These are phyloP conservation scores for Lepidocolaptes lacrymiger DNA, from an alignment of 2,797 vertebrate species.

Conservation along the genomic window DNA sequence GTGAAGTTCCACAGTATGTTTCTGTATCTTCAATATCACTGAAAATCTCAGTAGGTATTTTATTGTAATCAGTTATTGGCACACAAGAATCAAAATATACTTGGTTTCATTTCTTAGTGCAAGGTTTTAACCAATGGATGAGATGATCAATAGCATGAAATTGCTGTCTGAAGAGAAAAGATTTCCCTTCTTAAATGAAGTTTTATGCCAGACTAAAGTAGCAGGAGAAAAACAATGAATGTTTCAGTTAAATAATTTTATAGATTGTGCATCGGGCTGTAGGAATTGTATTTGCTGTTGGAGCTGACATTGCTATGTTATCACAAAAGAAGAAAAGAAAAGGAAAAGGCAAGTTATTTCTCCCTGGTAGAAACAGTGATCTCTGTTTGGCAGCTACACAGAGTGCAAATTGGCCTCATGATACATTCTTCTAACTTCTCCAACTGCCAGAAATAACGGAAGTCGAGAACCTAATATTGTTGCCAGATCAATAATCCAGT, in stretches of 20 bases:
- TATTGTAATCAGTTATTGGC: background rate
- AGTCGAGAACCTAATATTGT: background rate
- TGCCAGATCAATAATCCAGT: background rate
- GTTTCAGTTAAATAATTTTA: background rate
- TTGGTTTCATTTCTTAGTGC: background rate
- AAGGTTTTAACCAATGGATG: background rate
- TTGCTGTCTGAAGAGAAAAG: background rate
- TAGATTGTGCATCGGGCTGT: background rate
- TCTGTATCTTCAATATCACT: background rate
- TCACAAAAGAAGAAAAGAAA: background rate
- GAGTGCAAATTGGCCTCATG: background rate
- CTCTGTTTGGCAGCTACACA: background rate
- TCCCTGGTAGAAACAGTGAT: background rate
- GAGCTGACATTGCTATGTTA: background rate
- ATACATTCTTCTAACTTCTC: background rate
- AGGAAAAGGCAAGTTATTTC: background rate
- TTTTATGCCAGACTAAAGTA: background rate
- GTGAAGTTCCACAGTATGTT: background rate
- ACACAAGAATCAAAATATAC: background rate
- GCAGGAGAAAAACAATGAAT: background rate
- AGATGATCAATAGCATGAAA: background rate
- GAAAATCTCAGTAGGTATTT: background rate
- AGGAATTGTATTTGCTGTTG: background rate
- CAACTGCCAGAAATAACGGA: background rate
- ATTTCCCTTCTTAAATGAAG: background rate